Conservation (phyloP, 2,113 vertebrate genomes). For the Anarrhichthys ocellatus region DNA sequence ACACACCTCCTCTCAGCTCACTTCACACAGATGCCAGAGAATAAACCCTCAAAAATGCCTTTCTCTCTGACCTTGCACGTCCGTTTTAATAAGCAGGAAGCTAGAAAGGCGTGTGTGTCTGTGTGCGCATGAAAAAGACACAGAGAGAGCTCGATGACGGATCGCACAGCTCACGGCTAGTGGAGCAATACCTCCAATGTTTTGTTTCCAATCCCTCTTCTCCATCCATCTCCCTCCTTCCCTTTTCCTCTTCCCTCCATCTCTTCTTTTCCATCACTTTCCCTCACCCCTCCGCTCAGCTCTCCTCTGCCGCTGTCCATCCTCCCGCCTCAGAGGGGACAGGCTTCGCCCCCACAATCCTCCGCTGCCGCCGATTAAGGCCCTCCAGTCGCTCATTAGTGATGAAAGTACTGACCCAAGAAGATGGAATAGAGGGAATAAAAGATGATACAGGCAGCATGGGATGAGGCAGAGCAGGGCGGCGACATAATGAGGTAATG, state of each 20-base stretch:
- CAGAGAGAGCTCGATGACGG: slow-evolving; percentile 20
- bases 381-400: slow-evolving; percentile 41
- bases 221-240: slow-evolving; percentile 4
- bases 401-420: slow-evolving; percentile 9
- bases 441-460: slow-evolving; percentile 15
- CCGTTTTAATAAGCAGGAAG: slow-evolving; percentile 20
- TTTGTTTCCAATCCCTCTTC: slow-evolving; percentile 25
- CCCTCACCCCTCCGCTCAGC: neutral
- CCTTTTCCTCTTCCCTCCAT: neutral
- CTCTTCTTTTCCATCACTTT: neutral
- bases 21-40: neutral
- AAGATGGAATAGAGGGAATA: slow-evolving; percentile 41
- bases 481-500: neutral
- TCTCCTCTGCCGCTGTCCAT: slow-evolving; percentile 12
- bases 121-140: neutral
- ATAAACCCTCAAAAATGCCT: neutral
- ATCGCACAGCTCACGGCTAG: slow-evolving; percentile 28
- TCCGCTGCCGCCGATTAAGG: slow-evolving; percentile 9
- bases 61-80: slow-evolving; percentile 42
- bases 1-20: slow-evolving; percentile 16
- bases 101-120: neutral
- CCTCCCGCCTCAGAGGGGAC: neutral
- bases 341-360: slow-evolving; percentile 7
- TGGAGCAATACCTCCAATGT: slow-evolving; percentile 1
- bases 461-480: neutral